Percentiles rank a stretch among this genome's conserved stretches.
phyloP scores from a whole-genome alignment of 2,888 invertebrate species.

The Heliconius sara region DNA sequence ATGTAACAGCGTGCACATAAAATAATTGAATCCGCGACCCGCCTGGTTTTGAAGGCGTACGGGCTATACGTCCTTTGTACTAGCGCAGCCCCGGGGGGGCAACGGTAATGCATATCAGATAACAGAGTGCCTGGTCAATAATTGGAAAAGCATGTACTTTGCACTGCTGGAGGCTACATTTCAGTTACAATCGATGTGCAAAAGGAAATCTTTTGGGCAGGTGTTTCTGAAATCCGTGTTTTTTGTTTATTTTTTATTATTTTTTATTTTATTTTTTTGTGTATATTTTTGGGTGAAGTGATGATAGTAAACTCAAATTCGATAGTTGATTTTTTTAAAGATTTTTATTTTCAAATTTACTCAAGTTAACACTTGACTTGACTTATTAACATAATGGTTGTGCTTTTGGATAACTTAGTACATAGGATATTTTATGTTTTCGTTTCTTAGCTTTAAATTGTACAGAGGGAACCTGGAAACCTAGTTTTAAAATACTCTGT shows the following conservation, averaged over 20 bases:
- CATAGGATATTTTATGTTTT: too few species aligned
- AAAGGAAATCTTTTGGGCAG: constrained; percentile 1
- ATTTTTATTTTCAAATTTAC: too few species aligned
- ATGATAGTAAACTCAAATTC: too few species aligned
- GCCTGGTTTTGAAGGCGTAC: constrained; percentile 47
- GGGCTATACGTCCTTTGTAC: constrained; percentile 42
- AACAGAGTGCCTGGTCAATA: constrained; percentile 60
- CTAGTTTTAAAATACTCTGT: too few species aligned
- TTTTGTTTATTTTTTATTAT: background rate
- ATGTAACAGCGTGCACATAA: constrained; percentile 37
- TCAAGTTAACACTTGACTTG: too few species aligned
- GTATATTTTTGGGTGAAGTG: too few species aligned
- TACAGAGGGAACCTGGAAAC: too few species aligned
- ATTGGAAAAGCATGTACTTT: constrained; percentile 67
- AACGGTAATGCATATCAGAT: constrained; percentile 58
- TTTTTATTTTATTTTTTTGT: too few species aligned
- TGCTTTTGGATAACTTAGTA: too few species aligned
- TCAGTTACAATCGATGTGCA: constrained; percentile 3
- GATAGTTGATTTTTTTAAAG: too few species aligned
- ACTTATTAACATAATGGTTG: too few species aligned
- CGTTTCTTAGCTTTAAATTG: too few species aligned
- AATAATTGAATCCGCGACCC: constrained; percentile 45
- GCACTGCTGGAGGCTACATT: constrained; percentile 10
- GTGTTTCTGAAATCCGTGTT: background rate
- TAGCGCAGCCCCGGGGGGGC: constrained; percentile 41